Base-by-base conservation (phyloP, 2,888 invertebrate species). In the Lithophane semibrunnea region DNA sequence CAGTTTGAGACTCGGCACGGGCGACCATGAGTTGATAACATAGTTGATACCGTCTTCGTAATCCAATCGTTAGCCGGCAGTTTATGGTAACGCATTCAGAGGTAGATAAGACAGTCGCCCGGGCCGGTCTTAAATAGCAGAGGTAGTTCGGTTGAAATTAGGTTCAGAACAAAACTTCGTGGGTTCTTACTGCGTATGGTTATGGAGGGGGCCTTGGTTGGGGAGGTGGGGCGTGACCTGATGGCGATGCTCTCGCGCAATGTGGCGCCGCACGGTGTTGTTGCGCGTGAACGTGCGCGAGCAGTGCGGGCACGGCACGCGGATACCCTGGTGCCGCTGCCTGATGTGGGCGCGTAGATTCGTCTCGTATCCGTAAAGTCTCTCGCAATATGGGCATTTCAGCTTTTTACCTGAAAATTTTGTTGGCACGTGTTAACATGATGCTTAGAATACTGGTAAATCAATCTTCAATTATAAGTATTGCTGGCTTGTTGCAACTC, bases 351-450 rank as follows among this genome's bases (percentile, higher is more conserved):
- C 99, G 88, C 99, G 98, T 93, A 99, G 96, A 94, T 99, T 99
- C 92, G 99, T 99, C 97, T 99, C 99, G 95, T 99, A 99, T 86
- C 99, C 99, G 96, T 99, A 99, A 82, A 99, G 97, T 92, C 99
- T 97, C 96, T 99, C 99, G 97, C 99, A 99, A 96, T 98, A 99
- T 92, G 99, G 98, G 96, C 99, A 99, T 97, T 99, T 99, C 92
- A 99, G 97, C 96, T 99, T 99, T 95, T 98, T 99, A 92, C 98
- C 99, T 98, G 97, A 7, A 97, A 97, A 75, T 65, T 56, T 65
- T 60, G 12, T 54, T 61, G 7, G 8, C 47, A 58, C 8, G 58
- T 37, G 21, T 76, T 71, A 72, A 75, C 13, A 37, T 24, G 12
- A 42, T 60, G 37, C 18, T 52, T 47, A 24, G 16, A 52, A 13